Evolutionary conservation across 2,113 vertebrate genomes (phyloP).

Genomic region (Sterrhoptilus dennistouni): DNA sequence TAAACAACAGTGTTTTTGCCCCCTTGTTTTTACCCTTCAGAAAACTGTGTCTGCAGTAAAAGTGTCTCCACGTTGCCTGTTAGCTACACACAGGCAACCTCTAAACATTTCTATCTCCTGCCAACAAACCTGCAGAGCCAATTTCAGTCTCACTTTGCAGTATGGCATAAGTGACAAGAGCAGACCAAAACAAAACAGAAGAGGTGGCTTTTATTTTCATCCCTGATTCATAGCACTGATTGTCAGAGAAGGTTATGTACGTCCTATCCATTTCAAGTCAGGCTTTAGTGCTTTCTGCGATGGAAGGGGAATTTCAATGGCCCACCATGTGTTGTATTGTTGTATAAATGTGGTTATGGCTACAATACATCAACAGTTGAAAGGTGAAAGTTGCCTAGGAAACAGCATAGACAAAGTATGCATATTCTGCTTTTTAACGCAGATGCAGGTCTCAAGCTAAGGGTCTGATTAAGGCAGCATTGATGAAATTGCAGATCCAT

Average conservation of each 20-base stretch:
- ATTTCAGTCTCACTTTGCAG: constrained; percentile 23
- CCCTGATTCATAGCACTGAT: neutral
- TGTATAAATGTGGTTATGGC: neutral
- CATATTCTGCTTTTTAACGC: neutral
- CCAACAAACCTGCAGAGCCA: neutral
- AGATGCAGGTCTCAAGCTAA: neutral
- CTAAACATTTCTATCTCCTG: neutral
- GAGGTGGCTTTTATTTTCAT: neutral
- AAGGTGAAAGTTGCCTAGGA: neutral
- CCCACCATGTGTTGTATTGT: neutral
- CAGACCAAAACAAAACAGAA: neutral
- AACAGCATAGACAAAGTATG: neutral
- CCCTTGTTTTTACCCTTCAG: constrained; percentile 11
- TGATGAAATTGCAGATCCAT: neutral
- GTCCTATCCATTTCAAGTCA: neutral
- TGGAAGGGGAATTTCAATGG: neutral
- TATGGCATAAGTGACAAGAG: constrained; percentile 11
- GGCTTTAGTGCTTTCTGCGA: neutral
- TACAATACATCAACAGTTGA: neutral
- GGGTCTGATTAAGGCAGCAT: neutral
- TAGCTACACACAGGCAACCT: constrained; percentile 17
- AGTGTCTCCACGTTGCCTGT: constrained; percentile 3
- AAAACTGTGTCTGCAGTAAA: constrained; percentile 25
- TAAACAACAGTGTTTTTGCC: constrained; percentile 16
- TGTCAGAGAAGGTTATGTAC: neutral